phyloP scores from a whole-genome alignment of 1,140 invertebrate genomes.

The Oryctes rhinoceros region DNA sequence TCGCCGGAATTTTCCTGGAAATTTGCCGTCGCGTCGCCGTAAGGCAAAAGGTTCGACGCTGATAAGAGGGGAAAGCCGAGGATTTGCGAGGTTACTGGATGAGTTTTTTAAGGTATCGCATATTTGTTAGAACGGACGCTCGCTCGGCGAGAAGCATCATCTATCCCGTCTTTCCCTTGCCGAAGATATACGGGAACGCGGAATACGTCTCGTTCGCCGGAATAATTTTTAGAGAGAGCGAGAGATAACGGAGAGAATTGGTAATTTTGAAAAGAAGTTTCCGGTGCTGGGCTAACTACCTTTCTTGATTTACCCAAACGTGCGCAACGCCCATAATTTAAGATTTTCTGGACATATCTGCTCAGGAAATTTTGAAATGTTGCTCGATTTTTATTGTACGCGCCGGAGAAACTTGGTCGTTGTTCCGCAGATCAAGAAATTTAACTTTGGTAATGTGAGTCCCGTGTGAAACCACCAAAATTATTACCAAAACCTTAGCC shows the following conservation, averaged over 20 bases:
- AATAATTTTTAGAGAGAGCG: background rate
- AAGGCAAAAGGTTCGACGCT: conserved; percentile 3
- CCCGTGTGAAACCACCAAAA: no score
- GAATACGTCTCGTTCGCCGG: background rate
- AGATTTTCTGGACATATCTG: no score
- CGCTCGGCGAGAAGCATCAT: background rate
- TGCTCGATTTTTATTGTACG: no score
- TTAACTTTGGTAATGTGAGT: no score
- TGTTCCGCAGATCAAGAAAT: no score
- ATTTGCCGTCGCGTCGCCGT: background rate
- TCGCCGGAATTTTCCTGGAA: background rate
- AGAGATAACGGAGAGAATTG: background rate
- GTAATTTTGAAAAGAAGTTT: no score
- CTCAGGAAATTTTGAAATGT: no score
- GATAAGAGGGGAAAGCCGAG: background rate
- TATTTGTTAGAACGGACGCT: background rate
- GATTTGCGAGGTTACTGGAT: conserved; percentile 17
- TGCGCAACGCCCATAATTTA: no score
- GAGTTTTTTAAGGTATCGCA: conserved; percentile 9
- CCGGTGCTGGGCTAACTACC: no score
- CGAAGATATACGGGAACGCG: background rate
- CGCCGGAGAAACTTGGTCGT: no score
- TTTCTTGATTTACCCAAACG: no score
- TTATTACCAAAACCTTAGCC: no score
- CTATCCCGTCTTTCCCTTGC: background rate